Conservation (phyloP, 2,888 invertebrate genomes). For the Quadriops clusia region DNA sequence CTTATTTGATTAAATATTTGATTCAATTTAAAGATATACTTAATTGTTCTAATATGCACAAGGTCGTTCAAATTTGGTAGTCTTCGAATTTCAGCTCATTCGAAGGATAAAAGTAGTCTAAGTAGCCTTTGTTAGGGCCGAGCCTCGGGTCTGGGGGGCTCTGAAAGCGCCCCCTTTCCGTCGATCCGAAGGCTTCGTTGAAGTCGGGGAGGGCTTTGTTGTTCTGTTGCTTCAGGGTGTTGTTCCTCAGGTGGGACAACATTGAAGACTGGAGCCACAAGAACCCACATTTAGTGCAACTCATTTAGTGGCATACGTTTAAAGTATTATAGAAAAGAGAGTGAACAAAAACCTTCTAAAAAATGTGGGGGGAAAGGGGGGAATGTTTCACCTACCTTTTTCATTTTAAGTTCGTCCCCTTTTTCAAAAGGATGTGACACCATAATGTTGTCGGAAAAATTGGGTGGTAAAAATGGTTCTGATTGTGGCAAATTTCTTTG, state of each 20-base stretch:
- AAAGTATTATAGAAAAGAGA: too few species aligned
- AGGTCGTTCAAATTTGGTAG: conserved; percentile 22
- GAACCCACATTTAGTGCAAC: neutral
- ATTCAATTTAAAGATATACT: too few species aligned
- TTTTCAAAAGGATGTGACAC: conserved; percentile 13
- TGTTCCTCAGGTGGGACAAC: conserved; percentile 2
- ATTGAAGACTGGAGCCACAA: conserved; percentile 6
- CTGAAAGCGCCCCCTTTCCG: conserved; percentile 70
- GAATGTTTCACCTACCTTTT: conserved; percentile 22
- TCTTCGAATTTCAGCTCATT: conserved; percentile 28
- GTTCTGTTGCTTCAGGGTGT: conserved; percentile 16
- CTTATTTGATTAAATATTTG: neutral
- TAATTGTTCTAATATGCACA: neutral
- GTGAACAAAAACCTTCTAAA: too few species aligned
- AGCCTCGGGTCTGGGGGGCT: conserved; percentile 29
- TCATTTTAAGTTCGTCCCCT: conserved; percentile 23
- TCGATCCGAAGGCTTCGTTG: conserved; percentile 76
- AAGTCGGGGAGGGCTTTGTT: conserved; percentile 59
- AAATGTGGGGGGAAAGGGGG: too few species aligned
- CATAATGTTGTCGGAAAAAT: conserved; percentile 8
- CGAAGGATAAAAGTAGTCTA: conserved; percentile 26
- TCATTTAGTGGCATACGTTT: neutral
- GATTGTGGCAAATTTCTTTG: conserved; percentile 5
- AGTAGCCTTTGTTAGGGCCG: conserved; percentile 26
- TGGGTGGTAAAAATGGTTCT: conserved; percentile 9